Evolutionary conservation across 2,888 invertebrate genomes (phyloP).

Genomic region (Orchesella flavescens): DNA sequence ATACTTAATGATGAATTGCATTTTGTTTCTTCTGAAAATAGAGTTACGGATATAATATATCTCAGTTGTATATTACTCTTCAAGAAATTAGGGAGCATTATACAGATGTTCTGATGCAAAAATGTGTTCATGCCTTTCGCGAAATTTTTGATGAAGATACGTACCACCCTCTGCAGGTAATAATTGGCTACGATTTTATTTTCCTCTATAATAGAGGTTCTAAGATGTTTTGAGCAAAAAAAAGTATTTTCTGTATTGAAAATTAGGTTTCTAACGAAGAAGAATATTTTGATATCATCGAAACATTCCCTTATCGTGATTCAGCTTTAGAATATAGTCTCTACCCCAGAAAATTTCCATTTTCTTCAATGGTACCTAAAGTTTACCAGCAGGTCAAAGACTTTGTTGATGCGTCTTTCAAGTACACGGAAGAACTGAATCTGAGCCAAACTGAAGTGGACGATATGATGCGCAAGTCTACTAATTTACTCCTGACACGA

Average conservation of each 20-base stretch:
- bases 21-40: slow-evolving; percentile 71
- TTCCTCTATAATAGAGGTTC: neutral
- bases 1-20: too few species aligned
- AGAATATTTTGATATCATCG: slow-evolving; percentile 88
- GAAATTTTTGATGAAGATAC: slow-evolving; percentile 92
- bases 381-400: slow-evolving; percentile 98
- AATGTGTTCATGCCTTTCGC: slow-evolving; percentile 96
- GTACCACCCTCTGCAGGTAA: slow-evolving; percentile 90
- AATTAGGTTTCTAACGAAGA: slow-evolving; percentile 82
- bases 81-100: slow-evolving; percentile 97
- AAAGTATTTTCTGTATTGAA: neutral
- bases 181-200: neutral
- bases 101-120: slow-evolving; percentile 95
- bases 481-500: slow-evolving; percentile 88
- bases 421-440: slow-evolving; percentile 92
- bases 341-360: slow-evolving; percentile 89
- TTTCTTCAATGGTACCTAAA: slow-evolving; percentile 96
- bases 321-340: slow-evolving; percentile 82
- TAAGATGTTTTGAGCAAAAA: too few species aligned
- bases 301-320: slow-evolving; percentile 92
- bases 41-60: slow-evolving; percentile 93
- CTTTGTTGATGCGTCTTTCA: slow-evolving; percentile 96
- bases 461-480: slow-evolving; percentile 91
- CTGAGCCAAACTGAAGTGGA: slow-evolving; percentile 85
- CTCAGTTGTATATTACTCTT: slow-evolving; percentile 88